Conservation (phyloP, 2,797 vertebrate species). For the Agapornis canus region DNA sequence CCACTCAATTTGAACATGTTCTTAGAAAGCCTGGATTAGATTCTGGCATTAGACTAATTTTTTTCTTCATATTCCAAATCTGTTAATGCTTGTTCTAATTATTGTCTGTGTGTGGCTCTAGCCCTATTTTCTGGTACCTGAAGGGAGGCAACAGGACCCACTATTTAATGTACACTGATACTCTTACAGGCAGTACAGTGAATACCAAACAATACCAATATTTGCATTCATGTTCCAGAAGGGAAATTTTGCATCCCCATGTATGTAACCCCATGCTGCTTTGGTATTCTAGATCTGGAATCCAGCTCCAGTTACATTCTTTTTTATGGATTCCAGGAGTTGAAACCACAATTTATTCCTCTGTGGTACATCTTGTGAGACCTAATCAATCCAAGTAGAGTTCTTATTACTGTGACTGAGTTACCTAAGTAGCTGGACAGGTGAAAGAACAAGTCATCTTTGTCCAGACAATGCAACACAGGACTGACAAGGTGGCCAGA, state of each 20-base stretch:
- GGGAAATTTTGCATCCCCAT: not conserved
- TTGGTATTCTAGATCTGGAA: not conserved
- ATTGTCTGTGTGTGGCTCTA: rapidly evolving
- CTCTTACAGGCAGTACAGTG: not conserved
- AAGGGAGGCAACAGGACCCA: not conserved
- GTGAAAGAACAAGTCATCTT: not conserved
- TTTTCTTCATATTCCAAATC: not conserved
- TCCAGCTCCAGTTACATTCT: not conserved
- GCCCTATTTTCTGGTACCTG: not conserved
- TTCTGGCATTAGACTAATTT: not conserved
- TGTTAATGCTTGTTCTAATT: not conserved
- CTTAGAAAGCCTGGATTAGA: not conserved
- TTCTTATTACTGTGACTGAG: not conserved
- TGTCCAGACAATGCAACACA: not conserved
- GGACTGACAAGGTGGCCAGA: not conserved
- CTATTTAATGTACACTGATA: rapidly evolving
- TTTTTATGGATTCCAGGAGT: not conserved
- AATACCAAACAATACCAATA: not conserved
- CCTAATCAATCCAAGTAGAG: not conserved
- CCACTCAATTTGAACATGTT: rapidly evolving
- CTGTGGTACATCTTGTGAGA: not conserved
- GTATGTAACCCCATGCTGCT: not conserved
- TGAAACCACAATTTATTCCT: not conserved
- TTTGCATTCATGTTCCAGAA: not conserved
- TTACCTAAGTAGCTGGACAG: not conserved